Evolutionary conservation across 2,888 invertebrate species (phyloP), one percentile per base, ranked within the genome.

Genomic region (Aphodius sticticus): DNA sequence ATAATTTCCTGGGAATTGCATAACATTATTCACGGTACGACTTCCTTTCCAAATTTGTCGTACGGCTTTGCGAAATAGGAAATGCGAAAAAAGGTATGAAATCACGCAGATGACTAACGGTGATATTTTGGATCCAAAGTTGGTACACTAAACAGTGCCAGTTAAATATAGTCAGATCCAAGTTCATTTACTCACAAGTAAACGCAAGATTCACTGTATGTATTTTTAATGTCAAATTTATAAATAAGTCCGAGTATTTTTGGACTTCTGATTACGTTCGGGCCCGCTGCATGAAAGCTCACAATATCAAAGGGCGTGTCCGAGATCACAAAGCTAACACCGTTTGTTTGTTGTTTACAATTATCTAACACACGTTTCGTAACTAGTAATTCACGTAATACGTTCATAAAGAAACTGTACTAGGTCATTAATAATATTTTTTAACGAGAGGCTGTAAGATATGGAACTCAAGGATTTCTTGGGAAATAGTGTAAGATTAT

Each of bases 41-140:
- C 53, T 53, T 53, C 53, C 53, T 53, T 53, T 53, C 53, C 53
- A 53, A 53, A 53, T 53, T 53, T 53, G 53, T 53, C 53, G 53
- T 53, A 53, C 53, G 12, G 53, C 53, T 53, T 53, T 53, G 53
- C 53, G 53, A 53, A 53, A 53, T 53, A 7, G 53, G 53, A 53
- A 53, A 53, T 5, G 53, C 7, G 12, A 53, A 53, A 9, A 53
- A 53, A 53, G 53, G 53, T 53, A 53, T 53, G 53, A 53, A 53
- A 53, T 53, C 53, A 53, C 9, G 12, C 53, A 12, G 53, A 53
- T 53, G 53, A 53, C 53, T 53, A 53, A 53, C 53, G 53, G 12
- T 53, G 53, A 53, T 53, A 53, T 53, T 53, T 53, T 53, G 53
- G 53, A 7, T 53, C 53, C 12, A 53, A 53, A 53, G 53, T 53